Percentiles rank a stretch among this genome's conserved stretches.
Conservation (phyloP, 2,888 invertebrate genomes). For the Hipparchia sbordonii region DNA sequence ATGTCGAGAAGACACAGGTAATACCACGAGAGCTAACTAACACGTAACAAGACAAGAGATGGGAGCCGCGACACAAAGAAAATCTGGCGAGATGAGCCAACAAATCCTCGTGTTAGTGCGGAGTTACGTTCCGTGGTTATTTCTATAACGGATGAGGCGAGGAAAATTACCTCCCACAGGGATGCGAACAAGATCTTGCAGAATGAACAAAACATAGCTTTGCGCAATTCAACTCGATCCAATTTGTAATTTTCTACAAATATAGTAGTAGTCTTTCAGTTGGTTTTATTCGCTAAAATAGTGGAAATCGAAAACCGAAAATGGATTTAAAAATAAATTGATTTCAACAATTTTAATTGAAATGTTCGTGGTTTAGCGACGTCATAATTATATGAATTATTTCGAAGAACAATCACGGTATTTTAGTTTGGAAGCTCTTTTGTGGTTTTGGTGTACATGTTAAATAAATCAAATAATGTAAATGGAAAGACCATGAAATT, state of each 20-base stretch:
- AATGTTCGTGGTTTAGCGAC: background rate
- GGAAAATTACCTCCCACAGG: conserved; percentile 6
- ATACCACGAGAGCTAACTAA: background rate
- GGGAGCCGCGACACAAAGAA: background rate
- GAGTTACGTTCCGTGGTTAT: conserved; percentile 1
- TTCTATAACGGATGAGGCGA: conserved; percentile 1
- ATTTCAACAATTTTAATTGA: background rate
- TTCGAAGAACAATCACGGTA: background rate
- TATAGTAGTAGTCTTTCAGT: background rate
- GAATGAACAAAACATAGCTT: conserved; percentile 6
- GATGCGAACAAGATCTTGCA: background rate
- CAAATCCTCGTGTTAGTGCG: conserved; percentile 15
- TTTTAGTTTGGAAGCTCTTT: background rate
- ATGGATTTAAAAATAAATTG: background rate
- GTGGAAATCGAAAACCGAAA: background rate
- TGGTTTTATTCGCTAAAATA: background rate
- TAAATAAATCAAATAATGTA: no score
- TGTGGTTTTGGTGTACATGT: background rate
- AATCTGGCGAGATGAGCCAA: conserved; percentile 22
- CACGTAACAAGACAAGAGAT: background rate
- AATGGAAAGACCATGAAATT: no score
- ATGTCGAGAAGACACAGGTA: background rate
- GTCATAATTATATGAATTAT: background rate
- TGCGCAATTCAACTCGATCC: conserved; percentile 1
- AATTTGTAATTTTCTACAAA: conserved; percentile 6